These are phyloP conservation scores for Onychomys arenicola DNA, from an alignment of 2,797 vertebrate species.

Conservation along the genomic window DNA sequence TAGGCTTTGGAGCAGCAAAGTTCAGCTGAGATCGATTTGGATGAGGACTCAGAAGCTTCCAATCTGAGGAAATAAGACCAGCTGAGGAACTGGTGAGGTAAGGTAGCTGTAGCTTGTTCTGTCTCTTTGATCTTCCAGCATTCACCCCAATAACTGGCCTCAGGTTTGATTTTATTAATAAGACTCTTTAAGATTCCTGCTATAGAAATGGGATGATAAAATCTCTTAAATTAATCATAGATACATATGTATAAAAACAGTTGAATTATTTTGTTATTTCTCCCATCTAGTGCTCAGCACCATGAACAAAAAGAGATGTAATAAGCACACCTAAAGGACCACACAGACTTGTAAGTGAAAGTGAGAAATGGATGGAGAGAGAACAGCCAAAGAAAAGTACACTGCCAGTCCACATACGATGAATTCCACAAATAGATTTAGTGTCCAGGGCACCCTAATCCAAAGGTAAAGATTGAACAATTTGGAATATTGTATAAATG, in stretches of 20 bases:
- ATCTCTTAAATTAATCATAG: not conserved
- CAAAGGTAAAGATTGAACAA: not conserved
- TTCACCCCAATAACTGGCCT: too few relatives aligned
- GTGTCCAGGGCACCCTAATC: not conserved
- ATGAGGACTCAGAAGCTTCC: too few relatives aligned
- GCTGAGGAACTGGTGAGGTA: too few relatives aligned
- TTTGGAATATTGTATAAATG: conserved; percentile 72
- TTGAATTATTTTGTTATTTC: conserved; percentile 57
- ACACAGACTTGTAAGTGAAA: conserved; percentile 60
- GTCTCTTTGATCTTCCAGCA: too few relatives aligned
- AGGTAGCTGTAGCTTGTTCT: too few relatives aligned
- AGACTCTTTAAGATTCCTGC: too few relatives aligned
- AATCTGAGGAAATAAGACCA: too few relatives aligned
- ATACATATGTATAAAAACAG: not conserved
- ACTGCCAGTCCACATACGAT: not conserved
- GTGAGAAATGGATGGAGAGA: not conserved
- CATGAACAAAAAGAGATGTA: conserved; percentile 43
- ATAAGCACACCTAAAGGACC: not conserved
- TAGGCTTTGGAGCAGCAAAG: too few relatives aligned
- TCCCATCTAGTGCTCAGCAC: conserved; percentile 69
- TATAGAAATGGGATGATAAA: not conserved
- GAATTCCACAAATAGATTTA: conserved; percentile 44
- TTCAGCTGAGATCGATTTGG: too few relatives aligned
- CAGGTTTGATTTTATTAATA: too few relatives aligned
- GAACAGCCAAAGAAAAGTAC: not conserved